phyloP scores from a whole-genome alignment of 1,140 invertebrate genomes.

The Palaemon carinicauda region DNA sequence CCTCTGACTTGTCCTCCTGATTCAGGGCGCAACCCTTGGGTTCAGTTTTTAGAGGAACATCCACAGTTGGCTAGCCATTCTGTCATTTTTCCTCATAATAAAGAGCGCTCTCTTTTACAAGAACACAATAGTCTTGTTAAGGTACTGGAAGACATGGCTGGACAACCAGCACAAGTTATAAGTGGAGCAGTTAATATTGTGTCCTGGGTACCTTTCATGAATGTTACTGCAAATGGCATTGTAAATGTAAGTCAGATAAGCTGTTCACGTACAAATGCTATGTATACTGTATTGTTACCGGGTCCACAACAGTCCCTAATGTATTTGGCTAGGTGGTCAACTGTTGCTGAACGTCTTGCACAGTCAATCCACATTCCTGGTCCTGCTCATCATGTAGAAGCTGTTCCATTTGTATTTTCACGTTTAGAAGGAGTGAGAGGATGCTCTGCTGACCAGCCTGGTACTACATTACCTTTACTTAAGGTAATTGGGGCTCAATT shows the following conservation, averaged over 20 bases:
- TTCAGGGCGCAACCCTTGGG: constrained; percentile 76
- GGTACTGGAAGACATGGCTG: constrained; percentile 76
- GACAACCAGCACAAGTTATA: constrained; percentile 73
- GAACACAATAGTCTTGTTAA: constrained; percentile 78
- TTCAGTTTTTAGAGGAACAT: constrained; percentile 78
- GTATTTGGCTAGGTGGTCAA: constrained; percentile 60
- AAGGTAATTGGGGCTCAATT: constrained; percentile 45
- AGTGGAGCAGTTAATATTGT: constrained; percentile 69
- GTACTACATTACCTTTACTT: constrained; percentile 3
- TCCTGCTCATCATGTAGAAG: constrained; percentile 38
- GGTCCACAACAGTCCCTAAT: constrained; percentile 10
- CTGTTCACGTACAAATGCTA: constrained; percentile 55
- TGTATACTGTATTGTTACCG: constrained; percentile 51
- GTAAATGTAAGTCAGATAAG: constrained; percentile 44
- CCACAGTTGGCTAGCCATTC: constrained; percentile 75
- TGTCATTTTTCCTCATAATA: constrained; percentile 78
- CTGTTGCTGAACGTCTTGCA: constrained; percentile 61
- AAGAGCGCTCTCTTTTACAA: constrained; percentile 82
- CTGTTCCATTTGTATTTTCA: constrained; percentile 45
- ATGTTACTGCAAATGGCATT: not conserved
- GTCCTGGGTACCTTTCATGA: constrained; percentile 34
- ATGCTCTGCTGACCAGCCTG: not conserved
- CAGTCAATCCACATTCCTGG: not conserved
- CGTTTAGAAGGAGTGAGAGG: constrained; percentile 23
- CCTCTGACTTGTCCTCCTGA: constrained; percentile 74